These are phyloP conservation scores for Drosophila fuyamai DNA, from an alignment of 1,140 invertebrate genomes.

Conservation along the genomic window DNA sequence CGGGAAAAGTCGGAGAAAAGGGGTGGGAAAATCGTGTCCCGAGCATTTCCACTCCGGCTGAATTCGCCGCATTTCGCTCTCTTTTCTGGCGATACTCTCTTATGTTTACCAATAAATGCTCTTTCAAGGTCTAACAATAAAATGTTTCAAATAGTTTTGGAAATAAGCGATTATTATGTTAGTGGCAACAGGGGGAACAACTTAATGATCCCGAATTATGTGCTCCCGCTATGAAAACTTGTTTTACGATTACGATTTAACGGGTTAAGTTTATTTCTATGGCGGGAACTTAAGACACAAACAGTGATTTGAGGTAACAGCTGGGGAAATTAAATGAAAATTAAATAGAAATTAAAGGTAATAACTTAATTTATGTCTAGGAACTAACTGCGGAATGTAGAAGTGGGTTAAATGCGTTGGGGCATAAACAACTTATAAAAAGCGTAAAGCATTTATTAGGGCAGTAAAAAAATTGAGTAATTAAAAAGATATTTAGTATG, in stretches of 20 bases:
- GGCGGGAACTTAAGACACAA: background rate
- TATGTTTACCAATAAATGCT: constrained; percentile 1
- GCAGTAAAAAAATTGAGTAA: background rate
- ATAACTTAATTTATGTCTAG: background rate
- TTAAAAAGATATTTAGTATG: background rate
- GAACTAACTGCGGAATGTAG: too few species aligned
- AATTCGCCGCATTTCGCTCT: constrained; percentile 42
- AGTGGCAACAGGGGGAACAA: constrained; percentile 7
- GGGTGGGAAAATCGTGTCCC: constrained; percentile 7
- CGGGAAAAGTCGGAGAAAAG: constrained; percentile 13
- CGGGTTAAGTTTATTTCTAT: constrained; percentile 13
- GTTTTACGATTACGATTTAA: constrained; percentile 8
- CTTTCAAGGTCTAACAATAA: constrained; percentile 34
- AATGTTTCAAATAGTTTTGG: constrained; percentile 47
- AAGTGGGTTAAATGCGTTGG: too few species aligned
- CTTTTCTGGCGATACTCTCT: constrained; percentile 8
- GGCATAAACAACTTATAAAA: background rate
- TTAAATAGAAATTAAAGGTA: constrained; percentile 8
- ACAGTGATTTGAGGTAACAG: constrained; percentile 3
- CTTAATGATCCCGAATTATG: constrained; percentile 34
- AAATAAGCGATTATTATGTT: constrained; percentile 33
- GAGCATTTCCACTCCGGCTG: background rate
- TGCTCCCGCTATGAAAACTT: background rate
- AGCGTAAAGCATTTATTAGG: background rate
- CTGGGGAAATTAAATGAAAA: constrained; percentile 12